Conservation (phyloP, 1,140 invertebrate species). For the Lepidotrigona ventralis region DNA sequence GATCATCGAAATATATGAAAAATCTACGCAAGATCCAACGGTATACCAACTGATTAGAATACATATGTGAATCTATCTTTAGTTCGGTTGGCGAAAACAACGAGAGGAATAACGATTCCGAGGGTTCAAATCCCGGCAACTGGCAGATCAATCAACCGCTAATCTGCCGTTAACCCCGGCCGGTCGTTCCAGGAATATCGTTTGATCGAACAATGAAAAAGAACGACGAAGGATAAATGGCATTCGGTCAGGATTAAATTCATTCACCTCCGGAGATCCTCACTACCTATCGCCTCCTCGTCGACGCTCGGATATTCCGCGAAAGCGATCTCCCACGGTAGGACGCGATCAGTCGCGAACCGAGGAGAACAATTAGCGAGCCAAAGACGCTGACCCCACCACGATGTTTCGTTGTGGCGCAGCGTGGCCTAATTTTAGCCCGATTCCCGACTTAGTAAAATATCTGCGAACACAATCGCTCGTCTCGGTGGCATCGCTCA, state of each 20-base stretch:
- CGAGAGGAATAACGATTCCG: slow-evolving; percentile 43
- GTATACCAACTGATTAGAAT: not conserved
- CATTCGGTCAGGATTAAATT: slow-evolving; percentile 38
- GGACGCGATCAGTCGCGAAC: not conserved
- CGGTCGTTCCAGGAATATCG: slow-evolving; percentile 33
- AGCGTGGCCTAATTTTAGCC: slow-evolving; percentile 58
- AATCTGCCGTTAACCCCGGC: slow-evolving; percentile 57
- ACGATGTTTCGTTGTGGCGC: slow-evolving; percentile 45
- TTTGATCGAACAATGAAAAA: slow-evolving; percentile 35
- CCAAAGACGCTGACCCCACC: slow-evolving; percentile 39
- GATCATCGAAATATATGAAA: not conserved
- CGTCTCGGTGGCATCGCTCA: slow-evolving; percentile 75
- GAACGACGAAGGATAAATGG: slow-evolving; percentile 13
- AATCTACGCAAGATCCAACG: too few species aligned
- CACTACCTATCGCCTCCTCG: not conserved
- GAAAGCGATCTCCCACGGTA: not conserved
- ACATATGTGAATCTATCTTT: slow-evolving; percentile 11
- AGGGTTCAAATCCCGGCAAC: slow-evolving; percentile 46
- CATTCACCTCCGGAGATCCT: slow-evolving; percentile 35
- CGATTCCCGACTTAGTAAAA: slow-evolving; percentile 63
- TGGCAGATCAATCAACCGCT: slow-evolving; percentile 54
- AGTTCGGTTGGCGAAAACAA: slow-evolving; percentile 15
- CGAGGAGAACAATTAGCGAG: slow-evolving; percentile 43
- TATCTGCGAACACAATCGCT: slow-evolving; percentile 76
- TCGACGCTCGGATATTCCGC: not conserved